These are phyloP conservation scores for Seriola quinqueradiata DNA, from an alignment of 2,113 vertebrate species.

Conservation along the genomic window DNA sequence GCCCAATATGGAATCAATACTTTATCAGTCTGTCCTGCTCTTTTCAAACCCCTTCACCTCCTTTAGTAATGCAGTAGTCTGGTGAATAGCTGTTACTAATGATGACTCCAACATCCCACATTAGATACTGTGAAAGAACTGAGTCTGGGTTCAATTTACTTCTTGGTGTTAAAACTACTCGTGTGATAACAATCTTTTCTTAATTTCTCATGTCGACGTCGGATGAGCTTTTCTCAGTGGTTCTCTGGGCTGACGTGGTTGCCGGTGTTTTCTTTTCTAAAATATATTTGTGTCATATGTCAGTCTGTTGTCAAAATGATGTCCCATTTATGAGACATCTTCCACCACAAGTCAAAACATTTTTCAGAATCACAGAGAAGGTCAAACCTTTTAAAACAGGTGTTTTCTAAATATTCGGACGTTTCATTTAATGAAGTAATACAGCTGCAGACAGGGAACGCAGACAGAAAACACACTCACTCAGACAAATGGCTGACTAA, in stretches of 20 bases:
- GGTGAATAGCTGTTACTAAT: too few species aligned
- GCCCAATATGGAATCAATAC: too few species aligned
- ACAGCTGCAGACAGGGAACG: not conserved
- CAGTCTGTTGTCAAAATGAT: not conserved
- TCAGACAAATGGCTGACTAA: not conserved
- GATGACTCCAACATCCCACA: too few species aligned
- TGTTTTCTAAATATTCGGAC: not conserved
- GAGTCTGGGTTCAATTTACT: too few species aligned
- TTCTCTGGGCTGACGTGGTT: too few species aligned
- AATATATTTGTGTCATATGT: not conserved
- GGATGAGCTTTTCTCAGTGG: not conserved
- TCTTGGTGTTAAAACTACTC: too few species aligned
- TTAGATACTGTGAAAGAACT: too few species aligned
- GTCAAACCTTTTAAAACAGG: not conserved
- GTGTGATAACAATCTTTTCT: too few species aligned
- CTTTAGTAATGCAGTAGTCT: too few species aligned
- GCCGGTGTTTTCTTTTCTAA: not conserved
- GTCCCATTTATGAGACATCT: not conserved
- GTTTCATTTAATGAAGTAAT: not conserved
- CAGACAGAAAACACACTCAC: too few species aligned
- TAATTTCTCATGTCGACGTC: not conserved
- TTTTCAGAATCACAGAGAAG: not conserved
- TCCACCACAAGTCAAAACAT: not conserved
- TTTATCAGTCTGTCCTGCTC: slow-evolving; percentile 1
- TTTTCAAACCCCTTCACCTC: slow-evolving; percentile 21